phyloP scores from a whole-genome alignment of 2,797 vertebrate species.

The Microctenopoma steveboyesi region DNA sequence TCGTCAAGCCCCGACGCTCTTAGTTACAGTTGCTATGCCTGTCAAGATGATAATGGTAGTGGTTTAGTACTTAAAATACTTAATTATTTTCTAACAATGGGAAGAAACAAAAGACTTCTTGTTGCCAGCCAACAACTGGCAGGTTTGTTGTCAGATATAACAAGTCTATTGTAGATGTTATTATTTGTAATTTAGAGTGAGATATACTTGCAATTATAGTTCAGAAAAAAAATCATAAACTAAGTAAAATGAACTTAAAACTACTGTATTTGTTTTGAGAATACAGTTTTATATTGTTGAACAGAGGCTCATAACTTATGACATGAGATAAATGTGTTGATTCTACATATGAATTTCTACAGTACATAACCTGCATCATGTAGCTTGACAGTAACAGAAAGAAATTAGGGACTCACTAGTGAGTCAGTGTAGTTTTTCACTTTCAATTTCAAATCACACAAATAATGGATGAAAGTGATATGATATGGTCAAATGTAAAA shows the following conservation, averaged over 20 bases:
- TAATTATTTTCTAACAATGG: neutral
- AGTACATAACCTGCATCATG: too few relatives aligned
- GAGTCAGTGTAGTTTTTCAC: neutral
- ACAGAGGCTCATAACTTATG: too few relatives aligned
- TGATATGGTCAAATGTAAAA: constrained; percentile 5
- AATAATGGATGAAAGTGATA: neutral
- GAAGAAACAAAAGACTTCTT: neutral
- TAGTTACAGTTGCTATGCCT: neutral
- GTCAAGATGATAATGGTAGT: neutral
- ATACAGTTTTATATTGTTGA: too few relatives aligned
- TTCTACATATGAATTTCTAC: too few relatives aligned
- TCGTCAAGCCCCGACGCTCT: neutral
- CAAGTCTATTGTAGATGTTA: neutral
- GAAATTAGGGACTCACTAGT: neutral
- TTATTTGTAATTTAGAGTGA: too few relatives aligned
- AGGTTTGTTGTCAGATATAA: neutral
- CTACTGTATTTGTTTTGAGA: too few relatives aligned
- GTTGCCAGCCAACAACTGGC: neutral
- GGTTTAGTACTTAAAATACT: neutral
- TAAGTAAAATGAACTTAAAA: too few relatives aligned
- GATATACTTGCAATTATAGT: too few relatives aligned
- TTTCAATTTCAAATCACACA: neutral
- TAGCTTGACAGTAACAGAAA: too few relatives aligned
- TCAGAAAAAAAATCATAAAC: too few relatives aligned
- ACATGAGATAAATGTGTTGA: too few relatives aligned